These are phyloP conservation scores for Campoplex capitator DNA, from an alignment of 2,888 invertebrate genomes.

Conservation along the genomic window DNA sequence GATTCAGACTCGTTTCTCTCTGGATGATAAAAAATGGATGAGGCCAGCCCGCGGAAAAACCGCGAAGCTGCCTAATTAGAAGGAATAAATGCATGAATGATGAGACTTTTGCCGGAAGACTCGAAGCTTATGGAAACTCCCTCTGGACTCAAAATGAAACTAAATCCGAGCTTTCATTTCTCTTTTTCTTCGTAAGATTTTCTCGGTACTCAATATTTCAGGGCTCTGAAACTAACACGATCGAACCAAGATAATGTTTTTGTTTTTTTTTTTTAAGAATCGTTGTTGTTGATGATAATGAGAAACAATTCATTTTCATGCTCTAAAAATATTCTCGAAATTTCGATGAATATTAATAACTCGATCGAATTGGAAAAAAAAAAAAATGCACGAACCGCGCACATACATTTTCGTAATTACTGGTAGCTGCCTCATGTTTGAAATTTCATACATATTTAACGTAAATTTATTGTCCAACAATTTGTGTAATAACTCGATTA, in stretches of 20 bases:
- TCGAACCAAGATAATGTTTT: background rate
- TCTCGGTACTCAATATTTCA: background rate
- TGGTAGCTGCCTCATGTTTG: background rate
- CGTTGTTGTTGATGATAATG: background rate
- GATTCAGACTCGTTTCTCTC: background rate
- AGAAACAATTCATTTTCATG: background rate
- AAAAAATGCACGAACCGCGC: background rate
- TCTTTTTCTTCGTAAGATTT: background rate
- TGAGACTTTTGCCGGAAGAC: constrained; percentile 53
- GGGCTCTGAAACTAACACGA: background rate
- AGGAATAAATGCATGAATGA: constrained; percentile 78
- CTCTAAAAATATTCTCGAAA: background rate
- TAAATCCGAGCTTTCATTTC: constrained; percentile 20
- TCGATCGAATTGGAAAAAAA: background rate
- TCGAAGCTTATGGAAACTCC: constrained; percentile 61
- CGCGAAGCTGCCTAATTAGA: constrained; percentile 72
- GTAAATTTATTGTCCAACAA: background rate
- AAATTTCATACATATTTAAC: background rate
- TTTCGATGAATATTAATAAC: background rate
- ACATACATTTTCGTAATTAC: background rate
- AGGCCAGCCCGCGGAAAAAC: constrained; percentile 62
- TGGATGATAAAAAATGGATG: constrained; percentile 10
- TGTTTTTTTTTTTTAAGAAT: background rate
- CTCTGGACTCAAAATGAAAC: constrained; percentile 34
- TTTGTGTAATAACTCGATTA: constrained; percentile 1